Conservation (phyloP, 2,113 vertebrate species). For the Picathartes gymnocephalus region DNA sequence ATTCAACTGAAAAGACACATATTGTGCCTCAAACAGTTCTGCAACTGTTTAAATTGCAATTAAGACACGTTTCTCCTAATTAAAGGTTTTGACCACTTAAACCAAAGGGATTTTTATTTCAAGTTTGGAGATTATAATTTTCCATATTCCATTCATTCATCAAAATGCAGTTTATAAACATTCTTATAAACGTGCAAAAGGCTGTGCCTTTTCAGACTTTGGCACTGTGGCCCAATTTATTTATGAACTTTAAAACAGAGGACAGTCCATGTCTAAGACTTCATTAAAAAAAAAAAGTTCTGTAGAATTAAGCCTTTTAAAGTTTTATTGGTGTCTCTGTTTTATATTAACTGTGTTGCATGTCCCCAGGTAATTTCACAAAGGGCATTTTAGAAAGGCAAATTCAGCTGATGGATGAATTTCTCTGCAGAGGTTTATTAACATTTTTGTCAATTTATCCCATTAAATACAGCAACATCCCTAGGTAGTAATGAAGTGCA, state of each 20-base stretch:
- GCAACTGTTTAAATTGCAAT: not conserved
- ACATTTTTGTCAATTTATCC: conserved; percentile 56
- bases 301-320: not conserved
- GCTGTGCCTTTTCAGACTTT: not conserved
- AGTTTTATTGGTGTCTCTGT: not conserved
- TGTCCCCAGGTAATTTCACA: conserved; percentile 8
- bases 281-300: not conserved
- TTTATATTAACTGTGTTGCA: not conserved
- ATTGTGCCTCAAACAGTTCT: not conserved
- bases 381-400: conserved; percentile 44
- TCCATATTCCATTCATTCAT: not conserved
- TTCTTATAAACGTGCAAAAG: not conserved
- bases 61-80: not conserved
- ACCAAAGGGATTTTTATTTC: not conserved
- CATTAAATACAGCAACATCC: conserved; percentile 44
- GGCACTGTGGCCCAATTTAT: not conserved
- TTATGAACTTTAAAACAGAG: not conserved
- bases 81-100: not conserved
- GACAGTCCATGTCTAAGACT: not conserved
- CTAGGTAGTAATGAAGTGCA: conserved; percentile 38
- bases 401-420: conserved; percentile 55
- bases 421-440: conserved; percentile 58
- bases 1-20: not conserved
- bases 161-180: not conserved
- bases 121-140: not conserved